Conservation (phyloP, 2,888 invertebrate genomes). For the Phlogophora meticulosa region DNA sequence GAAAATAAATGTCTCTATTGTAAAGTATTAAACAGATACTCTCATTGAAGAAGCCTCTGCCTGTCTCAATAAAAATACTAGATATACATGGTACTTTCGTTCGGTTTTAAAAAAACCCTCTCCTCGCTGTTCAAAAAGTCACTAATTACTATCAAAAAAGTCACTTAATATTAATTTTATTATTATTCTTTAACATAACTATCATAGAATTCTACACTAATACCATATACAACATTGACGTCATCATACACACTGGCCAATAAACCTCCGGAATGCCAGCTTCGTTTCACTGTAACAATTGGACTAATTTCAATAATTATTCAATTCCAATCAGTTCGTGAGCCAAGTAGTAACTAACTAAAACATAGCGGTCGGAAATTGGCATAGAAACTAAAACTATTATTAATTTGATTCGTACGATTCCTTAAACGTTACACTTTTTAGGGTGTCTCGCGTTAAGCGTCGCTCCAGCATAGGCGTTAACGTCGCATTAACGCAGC, state of each 20-base stretch:
- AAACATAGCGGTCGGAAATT: conserved; percentile 39
- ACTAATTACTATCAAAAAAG: not conserved
- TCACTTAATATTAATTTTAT: too few relatives aligned
- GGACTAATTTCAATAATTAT: conserved; percentile 58
- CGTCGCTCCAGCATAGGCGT: not conserved
- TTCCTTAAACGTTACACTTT: not conserved
- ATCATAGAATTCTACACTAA: not conserved
- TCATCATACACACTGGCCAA: conserved; percentile 12
- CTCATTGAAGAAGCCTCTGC: too few relatives aligned
- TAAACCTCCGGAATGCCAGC: conserved; percentile 16
- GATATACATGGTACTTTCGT: too few relatives aligned
- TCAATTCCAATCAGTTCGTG: conserved; percentile 55
- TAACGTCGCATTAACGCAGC: not conserved
- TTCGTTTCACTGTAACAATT: conserved; percentile 30
- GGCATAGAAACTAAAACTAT: conserved; percentile 23
- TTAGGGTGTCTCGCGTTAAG: not conserved
- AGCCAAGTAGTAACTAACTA: conserved; percentile 51
- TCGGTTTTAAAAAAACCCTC: not conserved
- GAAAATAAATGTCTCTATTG: too few relatives aligned
- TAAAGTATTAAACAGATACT: too few relatives aligned
- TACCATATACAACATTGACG: not conserved
- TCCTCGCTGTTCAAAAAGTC: not conserved
- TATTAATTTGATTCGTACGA: conserved; percentile 11
- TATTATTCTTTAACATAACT: too few relatives aligned
- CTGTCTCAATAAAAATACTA: too few relatives aligned